Base-by-base conservation (phyloP, 2,888 invertebrate species). In the Drosophila kuntzei region DNA sequence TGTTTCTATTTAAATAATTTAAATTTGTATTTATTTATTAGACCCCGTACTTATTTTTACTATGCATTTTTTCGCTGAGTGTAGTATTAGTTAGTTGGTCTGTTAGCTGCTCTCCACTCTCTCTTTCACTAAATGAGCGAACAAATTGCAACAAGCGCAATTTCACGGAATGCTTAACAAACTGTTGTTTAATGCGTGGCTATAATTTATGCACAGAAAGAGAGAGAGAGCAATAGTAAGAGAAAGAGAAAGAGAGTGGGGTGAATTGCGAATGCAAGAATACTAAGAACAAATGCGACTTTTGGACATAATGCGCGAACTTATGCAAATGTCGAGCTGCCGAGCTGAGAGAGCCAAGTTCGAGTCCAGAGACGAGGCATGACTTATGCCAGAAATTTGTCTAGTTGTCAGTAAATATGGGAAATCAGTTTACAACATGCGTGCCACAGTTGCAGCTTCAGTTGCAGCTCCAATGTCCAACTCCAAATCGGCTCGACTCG, bases 361-460 rank as follows among this genome's bases (percentile, higher is more conserved):
- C 79, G 84, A 87, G 46, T 29, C 18, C 57, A 46, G 55, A 78
- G 81, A 87, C 87, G 90, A 83, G 80, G 85, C 90, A 91, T 91
- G 91, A 91, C 87, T 92, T 91, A 91, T 91, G 91, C 90, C 89
- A 90, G 90, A 90, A 91, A 91, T 91, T 92, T 91, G 92, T 92
- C 90, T 88, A 90, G 91, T 90, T 91, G 91, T 92, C 91, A 92
- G 91, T 91, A 91, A 91, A 92, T 91, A 91, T 91, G 91, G 92
- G 90, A 91, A 91, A 92, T 91, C 89, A 90, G 87, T 85, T 85
- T 85, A 89, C 85, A 87, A 89, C 89, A 85, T 88, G 83, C 83
- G 83, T 88, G 83, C 88, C 80, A 82, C 81, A 73, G 85, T 79
- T 77, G 79, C 69, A 36, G 44, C 53, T 25, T 12, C 51, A 54